Evolutionary conservation across 2,797 vertebrate species (phyloP).

Genomic region (Phoeniculus purpureus): DNA sequence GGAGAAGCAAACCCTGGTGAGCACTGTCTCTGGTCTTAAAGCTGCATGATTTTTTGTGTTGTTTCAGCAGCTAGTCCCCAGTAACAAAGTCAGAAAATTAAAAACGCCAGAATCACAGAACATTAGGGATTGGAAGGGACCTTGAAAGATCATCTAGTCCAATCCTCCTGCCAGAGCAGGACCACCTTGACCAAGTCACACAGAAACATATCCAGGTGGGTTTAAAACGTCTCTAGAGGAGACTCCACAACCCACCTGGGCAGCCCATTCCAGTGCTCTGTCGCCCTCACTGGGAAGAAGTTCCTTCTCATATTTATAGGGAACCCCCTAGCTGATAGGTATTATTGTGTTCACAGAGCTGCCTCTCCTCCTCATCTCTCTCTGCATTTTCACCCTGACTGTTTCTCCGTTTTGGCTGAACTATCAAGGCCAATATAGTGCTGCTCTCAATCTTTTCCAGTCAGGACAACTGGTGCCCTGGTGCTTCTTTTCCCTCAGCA

Average conservation of each 20-base stretch:
- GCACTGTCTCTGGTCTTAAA: background rate
- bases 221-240: too few species aligned
- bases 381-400: background rate
- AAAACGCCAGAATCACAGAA: background rate
- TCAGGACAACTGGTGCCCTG: background rate
- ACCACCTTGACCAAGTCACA: too few species aligned
- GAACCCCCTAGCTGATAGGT: too few species aligned
- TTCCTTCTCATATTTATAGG: too few species aligned
- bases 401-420: background rate
- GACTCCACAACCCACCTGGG: too few species aligned
- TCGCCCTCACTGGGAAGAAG: too few species aligned
- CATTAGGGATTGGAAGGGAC: too few species aligned
- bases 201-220: too few species aligned
- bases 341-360: background rate
- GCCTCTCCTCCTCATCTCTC: rapidly evolving
- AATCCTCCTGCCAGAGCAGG: too few species aligned
- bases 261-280: too few species aligned
- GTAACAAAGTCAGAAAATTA: background rate
- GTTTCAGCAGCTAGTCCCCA: background rate
- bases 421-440: background rate
- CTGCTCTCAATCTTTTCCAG: background rate
- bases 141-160: too few species aligned
- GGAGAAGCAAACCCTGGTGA: background rate
- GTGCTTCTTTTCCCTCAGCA: background rate
- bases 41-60: background rate